Evolutionary conservation across 2,113 vertebrate genomes (phyloP).

Genomic region (Podocnemis expansa): DNA sequence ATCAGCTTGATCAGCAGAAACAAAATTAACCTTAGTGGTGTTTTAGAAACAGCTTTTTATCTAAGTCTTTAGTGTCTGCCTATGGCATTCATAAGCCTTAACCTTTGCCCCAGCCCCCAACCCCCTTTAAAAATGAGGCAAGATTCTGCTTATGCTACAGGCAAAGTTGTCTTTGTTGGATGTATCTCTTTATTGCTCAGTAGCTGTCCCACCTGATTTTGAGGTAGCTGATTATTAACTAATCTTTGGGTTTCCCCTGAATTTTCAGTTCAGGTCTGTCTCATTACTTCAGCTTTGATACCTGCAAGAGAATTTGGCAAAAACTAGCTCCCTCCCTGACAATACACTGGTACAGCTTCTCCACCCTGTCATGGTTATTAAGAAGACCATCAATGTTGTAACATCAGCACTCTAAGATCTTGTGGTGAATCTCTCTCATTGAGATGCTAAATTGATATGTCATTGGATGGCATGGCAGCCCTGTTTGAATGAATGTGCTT

Average conservation of each 20-base stretch:
- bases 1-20: not conserved
- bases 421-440: not conserved
- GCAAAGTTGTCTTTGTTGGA: constrained; percentile 15
- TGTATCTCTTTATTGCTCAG: not conserved
- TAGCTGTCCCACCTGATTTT: not conserved
- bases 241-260: not conserved
- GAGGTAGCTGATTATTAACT: not conserved
- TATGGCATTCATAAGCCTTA: not conserved
- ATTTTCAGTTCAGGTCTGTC: not conserved
- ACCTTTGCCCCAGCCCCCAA: no score
- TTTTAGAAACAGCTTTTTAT: not conserved
- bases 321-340: constrained; percentile 7
- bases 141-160: not conserved
- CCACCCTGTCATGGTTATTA: not conserved
- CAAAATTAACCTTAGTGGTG: not conserved
- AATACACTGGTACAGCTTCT: not conserved
- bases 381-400: not conserved
- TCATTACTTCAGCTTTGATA: not conserved
- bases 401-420: not conserved
- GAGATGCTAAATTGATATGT: not conserved
- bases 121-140: not conserved
- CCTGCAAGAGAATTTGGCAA: not conserved
- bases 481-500: not conserved
- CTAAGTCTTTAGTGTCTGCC: not conserved
- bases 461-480: not conserved